Base-by-base conservation (phyloP, 2,797 vertebrate species). In the Dromococcyx pavoninus region DNA sequence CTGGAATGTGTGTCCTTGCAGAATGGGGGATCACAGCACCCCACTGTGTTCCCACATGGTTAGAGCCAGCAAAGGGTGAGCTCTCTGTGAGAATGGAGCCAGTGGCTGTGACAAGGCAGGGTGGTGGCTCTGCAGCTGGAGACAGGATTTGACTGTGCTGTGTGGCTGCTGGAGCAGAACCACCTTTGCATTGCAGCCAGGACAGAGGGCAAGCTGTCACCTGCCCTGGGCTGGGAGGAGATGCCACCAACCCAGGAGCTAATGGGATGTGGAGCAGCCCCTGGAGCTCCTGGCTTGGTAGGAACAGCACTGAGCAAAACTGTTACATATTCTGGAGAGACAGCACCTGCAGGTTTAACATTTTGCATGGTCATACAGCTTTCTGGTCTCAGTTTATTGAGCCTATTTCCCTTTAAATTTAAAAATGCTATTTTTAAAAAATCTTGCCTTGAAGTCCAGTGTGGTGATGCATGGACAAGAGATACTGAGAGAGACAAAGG, bases 41-140 rank as follows among this genome's bases (percentile, higher is more conserved):
- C 10, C 0, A 1, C 25, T 27, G 79, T 9, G 0, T 65, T 88
- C 23, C 35, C 11, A 2, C 2, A 1, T 30, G 58, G 9, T 4
- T 2, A 1, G 41, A 70, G 48, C 21, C 0, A 3, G 32, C 24
- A 32, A 57, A 70, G 37, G 21, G 22, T 5, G 22, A 81, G 39
- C 21, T 9, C 2, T 21, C 51, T 13, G 51, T 0, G 7, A 39
- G 41, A 24, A 43, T 64, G 56, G 41, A 83, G 43, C 37, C 2
- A 5, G 41, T 2, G 39, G 46, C 67, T 11, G 41, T 44, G 66
- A 23, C 0, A 0, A 61, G 39, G 27, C 5, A 46, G 62, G 65
- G 39, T 10, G 48, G 16, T 86, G 87, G 53, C 74, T 62, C 73
- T 25, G 57, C 30, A 39, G 77, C 62, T 10, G 7, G 53, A 81